phyloP scores from a whole-genome alignment of 2,888 invertebrate species.

The Prenolepis imparis region DNA sequence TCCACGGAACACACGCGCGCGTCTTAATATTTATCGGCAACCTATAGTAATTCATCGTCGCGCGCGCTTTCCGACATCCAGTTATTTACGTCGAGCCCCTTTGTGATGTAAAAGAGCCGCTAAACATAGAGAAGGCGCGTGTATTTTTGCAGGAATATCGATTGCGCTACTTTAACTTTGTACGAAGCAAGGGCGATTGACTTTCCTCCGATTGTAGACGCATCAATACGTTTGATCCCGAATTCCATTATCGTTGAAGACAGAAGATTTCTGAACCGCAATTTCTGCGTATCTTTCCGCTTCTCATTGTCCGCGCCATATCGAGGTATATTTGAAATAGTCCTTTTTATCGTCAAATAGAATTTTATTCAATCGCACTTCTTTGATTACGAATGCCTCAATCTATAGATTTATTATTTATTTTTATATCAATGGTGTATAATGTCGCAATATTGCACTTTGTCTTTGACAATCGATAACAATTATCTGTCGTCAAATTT shows the following conservation, averaged over 20 bases:
- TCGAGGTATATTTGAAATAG: constrained; percentile 19
- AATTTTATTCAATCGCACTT: neutral
- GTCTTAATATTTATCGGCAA: constrained; percentile 38
- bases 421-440: neutral
- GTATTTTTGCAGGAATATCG: constrained; percentile 26
- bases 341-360: constrained; percentile 21
- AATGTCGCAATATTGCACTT: neutral
- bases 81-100: constrained; percentile 47
- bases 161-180: constrained; percentile 23
- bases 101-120: constrained; percentile 43
- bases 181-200: neutral
- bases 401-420: neutral
- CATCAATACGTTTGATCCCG: constrained; percentile 34
- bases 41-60: constrained; percentile 12
- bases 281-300: neutral
- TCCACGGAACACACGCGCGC: constrained; percentile 13
- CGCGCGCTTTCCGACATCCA: neutral
- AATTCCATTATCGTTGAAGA: constrained; percentile 15
- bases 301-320: neutral
- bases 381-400: constrained; percentile 16
- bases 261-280: neutral
- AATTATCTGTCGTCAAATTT: neutral
- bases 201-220: neutral
- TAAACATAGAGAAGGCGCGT: constrained; percentile 4
- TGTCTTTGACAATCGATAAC: neutral